Conservation (phyloP, 2,797 vertebrate species). For the Anguilla marmorata region DNA sequence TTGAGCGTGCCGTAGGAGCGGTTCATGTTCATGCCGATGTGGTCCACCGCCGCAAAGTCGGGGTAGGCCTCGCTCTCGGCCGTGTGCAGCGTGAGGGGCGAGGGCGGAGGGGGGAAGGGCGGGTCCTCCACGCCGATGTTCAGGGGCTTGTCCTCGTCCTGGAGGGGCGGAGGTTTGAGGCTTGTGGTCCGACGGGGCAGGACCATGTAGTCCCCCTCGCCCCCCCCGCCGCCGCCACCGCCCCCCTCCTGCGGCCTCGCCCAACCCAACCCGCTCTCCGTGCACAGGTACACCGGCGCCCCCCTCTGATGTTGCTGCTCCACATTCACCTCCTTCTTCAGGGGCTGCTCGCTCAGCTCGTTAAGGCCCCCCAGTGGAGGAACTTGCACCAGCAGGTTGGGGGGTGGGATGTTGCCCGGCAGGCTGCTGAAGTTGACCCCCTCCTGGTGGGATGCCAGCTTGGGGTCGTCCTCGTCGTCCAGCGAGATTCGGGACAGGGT, state of each 20-base stretch:
- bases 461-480: slow-evolving; percentile 94
- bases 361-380: slow-evolving; percentile 81
- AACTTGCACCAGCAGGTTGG: slow-evolving; percentile 87
- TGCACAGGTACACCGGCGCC: slow-evolving; percentile 90
- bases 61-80: slow-evolving; percentile 86
- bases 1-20: slow-evolving; percentile 93
- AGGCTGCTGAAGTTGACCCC: slow-evolving; percentile 89
- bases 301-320: slow-evolving; percentile 73
- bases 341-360: slow-evolving; percentile 81
- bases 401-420: slow-evolving; percentile 89
- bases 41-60: slow-evolving; percentile 82
- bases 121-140: slow-evolving; percentile 81
- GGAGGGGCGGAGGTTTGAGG: slow-evolving; percentile 81
- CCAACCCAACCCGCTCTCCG: slow-evolving; percentile 90
- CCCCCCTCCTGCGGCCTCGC: slow-evolving; percentile 73
- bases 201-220: slow-evolving; percentile 97
- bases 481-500: slow-evolving; percentile 95
- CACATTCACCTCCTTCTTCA: slow-evolving; percentile 84
- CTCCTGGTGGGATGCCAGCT: slow-evolving; percentile 86
- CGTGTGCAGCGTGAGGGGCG: slow-evolving; percentile 75
- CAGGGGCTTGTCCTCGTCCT: slow-evolving; percentile 81
- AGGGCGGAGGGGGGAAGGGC: slow-evolving; percentile 77
- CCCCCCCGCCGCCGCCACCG: slow-evolving; percentile 68
- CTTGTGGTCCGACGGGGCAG: slow-evolving; percentile 90
- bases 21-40: slow-evolving; percentile 82